Conservation (phyloP, 2,888 invertebrate genomes). For the Piscicola geometra region DNA sequence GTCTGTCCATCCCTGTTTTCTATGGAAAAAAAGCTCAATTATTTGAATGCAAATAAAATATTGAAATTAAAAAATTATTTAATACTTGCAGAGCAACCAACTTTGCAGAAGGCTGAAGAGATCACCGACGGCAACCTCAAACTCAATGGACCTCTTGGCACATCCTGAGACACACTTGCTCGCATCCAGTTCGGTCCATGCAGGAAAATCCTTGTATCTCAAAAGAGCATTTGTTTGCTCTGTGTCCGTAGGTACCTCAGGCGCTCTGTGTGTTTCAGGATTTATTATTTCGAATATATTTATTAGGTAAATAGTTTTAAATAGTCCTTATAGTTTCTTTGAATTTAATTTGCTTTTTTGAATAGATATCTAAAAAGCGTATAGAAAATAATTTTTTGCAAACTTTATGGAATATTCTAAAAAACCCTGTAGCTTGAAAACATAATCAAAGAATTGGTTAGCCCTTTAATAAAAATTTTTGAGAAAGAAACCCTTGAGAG, state of each 20-base stretch:
- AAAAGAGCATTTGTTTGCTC: constrained; percentile 71
- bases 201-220: constrained; percentile 67
- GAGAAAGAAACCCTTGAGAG: no score
- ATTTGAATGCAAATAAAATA: neutral
- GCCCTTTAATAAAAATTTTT: no score
- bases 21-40: no score
- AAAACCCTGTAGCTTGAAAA: no score
- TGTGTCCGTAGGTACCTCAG: constrained; percentile 66
- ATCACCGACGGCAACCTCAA: constrained; percentile 72
- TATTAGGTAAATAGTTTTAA: neutral
- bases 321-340: no score
- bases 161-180: constrained; percentile 74
- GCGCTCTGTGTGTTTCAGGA: constrained; percentile 55
- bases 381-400: neutral
- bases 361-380: no score
- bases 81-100: constrained; percentile 30
- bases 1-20: constrained; percentile 45
- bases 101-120: constrained; percentile 55
- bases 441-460: no score
- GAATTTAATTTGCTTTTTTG: no score
- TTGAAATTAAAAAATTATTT: neutral
- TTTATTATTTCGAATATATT: neutral
- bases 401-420: no score
- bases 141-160: constrained; percentile 74
- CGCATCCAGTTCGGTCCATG: constrained; percentile 73